Evolutionary conservation across 2,113 vertebrate species (phyloP).

Genomic region (Todiramphus chloris): DNA sequence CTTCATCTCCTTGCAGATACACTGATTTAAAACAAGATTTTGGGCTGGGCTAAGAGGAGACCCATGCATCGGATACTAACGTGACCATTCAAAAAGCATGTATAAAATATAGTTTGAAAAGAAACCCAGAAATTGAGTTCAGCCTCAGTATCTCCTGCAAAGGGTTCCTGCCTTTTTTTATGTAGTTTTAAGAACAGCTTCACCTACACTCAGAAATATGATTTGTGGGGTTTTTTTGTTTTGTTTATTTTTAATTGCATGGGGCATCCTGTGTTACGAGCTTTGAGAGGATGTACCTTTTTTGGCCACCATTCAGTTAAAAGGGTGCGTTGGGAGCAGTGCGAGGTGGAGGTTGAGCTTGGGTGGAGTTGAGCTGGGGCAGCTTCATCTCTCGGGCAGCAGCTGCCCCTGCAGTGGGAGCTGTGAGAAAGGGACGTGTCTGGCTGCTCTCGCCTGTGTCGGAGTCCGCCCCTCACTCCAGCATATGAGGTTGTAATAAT

Average conservation of each 20-base stretch:
- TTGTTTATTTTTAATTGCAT: background rate
- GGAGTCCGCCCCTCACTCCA: background rate
- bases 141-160: background rate
- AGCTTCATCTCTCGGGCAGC: background rate
- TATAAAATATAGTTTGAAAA: background rate
- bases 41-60: background rate
- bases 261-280: background rate
- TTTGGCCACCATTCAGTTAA: background rate
- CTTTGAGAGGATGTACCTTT: background rate
- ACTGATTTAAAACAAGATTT: background rate
- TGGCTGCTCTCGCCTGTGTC: rapidly evolving
- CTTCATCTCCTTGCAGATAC: too few species aligned
- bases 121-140: background rate
- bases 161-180: background rate
- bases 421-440: background rate
- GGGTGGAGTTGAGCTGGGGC: background rate
- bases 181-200: background rate
- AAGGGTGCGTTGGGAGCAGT: background rate
- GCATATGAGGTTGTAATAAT: background rate
- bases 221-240: too few species aligned
- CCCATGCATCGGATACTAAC: background rate
- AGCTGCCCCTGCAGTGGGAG: rapidly evolving
- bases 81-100: background rate
- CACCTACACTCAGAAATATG: background rate
- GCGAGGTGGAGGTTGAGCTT: background rate